phyloP scores from a whole-genome alignment of 23 tunicate species.

The Ciona savignyi region DNA sequence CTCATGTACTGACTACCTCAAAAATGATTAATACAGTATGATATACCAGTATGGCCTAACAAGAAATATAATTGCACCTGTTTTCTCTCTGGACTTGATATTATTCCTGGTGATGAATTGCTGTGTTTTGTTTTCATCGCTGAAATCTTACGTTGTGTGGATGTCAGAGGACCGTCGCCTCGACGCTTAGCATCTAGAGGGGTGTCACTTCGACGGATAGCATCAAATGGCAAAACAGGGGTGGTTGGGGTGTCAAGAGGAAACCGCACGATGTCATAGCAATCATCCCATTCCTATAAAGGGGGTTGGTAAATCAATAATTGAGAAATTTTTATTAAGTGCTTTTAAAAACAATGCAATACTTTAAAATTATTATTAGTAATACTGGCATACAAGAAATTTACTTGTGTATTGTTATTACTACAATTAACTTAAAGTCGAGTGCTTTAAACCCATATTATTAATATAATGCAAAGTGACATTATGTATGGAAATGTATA shows the following conservation, averaged over 20 bases:
- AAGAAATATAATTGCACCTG: constrained; percentile 20
- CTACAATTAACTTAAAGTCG: no score
- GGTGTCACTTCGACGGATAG: constrained; percentile 62
- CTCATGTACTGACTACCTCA: no score
- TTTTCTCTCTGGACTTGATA: constrained; percentile 59
- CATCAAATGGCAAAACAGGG: constrained; percentile 67
- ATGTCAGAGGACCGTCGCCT: background rate
- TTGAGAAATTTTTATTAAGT: background rate
- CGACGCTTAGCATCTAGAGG: no score
- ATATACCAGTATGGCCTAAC: no score
- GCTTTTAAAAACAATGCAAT: no score
- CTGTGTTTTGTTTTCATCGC: constrained; percentile 2
- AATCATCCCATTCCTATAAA: constrained; percentile 86
- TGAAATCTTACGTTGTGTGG: background rate
- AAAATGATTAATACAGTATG: no score
- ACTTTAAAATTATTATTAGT: no score
- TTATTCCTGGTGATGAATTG: constrained; percentile 25
- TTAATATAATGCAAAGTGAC: no score
- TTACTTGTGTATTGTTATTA: no score
- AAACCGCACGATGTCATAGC: constrained; percentile 88
- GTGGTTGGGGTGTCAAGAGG: constrained; percentile 28
- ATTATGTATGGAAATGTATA: no score
- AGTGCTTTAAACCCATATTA: no score
- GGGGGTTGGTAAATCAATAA: background rate
- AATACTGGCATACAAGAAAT: no score